Evolutionary conservation across 2,888 invertebrate genomes (phyloP).

Genomic region (Nemoura dubitans): DNA sequence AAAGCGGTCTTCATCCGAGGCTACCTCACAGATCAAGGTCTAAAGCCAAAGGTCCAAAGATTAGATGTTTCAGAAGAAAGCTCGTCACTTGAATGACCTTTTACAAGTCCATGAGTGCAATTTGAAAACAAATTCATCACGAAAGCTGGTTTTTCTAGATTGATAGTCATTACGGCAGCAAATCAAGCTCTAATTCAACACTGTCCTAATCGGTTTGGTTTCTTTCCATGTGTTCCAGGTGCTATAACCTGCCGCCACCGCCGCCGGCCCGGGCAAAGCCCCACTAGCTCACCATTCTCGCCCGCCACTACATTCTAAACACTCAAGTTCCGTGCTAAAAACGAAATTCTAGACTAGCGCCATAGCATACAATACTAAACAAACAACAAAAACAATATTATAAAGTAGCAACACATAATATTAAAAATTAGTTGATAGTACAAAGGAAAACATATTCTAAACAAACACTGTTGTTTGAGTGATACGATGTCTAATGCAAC

Average conservation of each 20-base stretch:
- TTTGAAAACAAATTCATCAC: too few relatives aligned
- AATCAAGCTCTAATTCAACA: too few relatives aligned
- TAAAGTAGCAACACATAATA: neutral
- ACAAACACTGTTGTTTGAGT: neutral
- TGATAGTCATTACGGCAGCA: too few relatives aligned
- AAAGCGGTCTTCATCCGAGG: too few relatives aligned
- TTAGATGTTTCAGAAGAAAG: too few relatives aligned
- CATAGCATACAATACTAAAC: conserved; percentile 13
- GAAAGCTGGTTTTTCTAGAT: too few relatives aligned
- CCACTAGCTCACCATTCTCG: conserved; percentile 53
- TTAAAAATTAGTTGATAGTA: neutral
- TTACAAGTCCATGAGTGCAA: too few relatives aligned
- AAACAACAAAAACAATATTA: conserved; percentile 17
- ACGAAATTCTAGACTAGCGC: neutral
- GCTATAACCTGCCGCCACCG: neutral
- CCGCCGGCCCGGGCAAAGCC: neutral
- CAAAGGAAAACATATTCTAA: conserved; percentile 9
- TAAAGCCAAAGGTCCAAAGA: too few relatives aligned
- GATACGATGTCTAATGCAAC: neutral
- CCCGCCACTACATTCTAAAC: conserved; percentile 30
- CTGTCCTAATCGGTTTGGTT: too few relatives aligned
- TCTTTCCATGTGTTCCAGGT: neutral
- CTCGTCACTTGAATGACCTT: too few relatives aligned
- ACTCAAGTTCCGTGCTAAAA: conserved; percentile 33
- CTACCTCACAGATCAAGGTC: too few relatives aligned